Evolutionary conservation across 2,797 vertebrate genomes (phyloP), one percentile per base, ranked within the genome.

Genomic region (Centropyge bicolor): DNA sequence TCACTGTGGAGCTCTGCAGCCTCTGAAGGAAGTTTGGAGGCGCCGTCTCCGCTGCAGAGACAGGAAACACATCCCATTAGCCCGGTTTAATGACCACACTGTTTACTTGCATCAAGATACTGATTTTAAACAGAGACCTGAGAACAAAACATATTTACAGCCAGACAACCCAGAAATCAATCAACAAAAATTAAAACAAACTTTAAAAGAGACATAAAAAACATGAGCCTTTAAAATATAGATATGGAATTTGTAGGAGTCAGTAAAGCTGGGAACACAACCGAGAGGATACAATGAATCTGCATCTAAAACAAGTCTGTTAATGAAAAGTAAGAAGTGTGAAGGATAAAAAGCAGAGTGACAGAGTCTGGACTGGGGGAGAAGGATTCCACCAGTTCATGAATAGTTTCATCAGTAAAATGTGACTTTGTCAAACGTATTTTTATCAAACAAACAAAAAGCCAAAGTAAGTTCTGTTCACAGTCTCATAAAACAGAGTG

Each of bases 11-110:
- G 90, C 97, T 99, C 92, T 99, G 98, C 90, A 99, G 97, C 94
- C 98, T 96, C 94, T 98, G 98, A 80, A 96, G 90, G 77, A 99
- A 99, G 91, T 96, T 98, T 4, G 98, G 98, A 78, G 98, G 98
- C 8, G 97, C 97, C 81, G 98, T 98, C 95, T 96, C 98, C 19
- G 94, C 98, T 99, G 89, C 20, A 55, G 36, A 75, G 12, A 78
- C 5, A 74, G 4, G 61, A 17, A 51, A 20, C 0, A 41, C 2
- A 3, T 16, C 8, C 36, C 4, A 6, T 31, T 9, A 43, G 5
- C 2, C 11, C 10, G 1, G 9, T 45, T 36, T n/a, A 14, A 54
- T 5, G 8, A 8, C 1, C 35, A n/a, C 46, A 0, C 27, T 14
- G 66, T n/a, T 41, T 4, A 57, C 35, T 38, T 8, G 20, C 20